Base-by-base conservation (phyloP, 2,113 vertebrate genomes). In the Rhinichthys klamathensis region DNA sequence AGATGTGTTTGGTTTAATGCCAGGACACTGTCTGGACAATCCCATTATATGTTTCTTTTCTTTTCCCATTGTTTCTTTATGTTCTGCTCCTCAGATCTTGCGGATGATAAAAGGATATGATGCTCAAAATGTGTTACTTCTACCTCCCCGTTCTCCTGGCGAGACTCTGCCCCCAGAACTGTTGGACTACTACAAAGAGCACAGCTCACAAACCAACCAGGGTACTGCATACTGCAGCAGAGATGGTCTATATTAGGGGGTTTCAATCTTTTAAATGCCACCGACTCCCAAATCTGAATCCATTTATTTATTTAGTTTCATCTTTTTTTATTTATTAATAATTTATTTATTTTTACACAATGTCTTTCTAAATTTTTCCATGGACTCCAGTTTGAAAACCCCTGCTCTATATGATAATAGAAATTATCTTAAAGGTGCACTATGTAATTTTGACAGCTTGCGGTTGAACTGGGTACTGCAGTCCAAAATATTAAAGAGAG, bases 101-200 rank as follows among this genome's bases (percentile, higher is more conserved):
- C 90, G 89, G 3, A 78, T 77, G 74, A 83, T 96, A 85, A 94
- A 94, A 80, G 95, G 93, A 32, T 97, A 96, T 0, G 90, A 96
- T 69, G 84, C 91, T 49, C 92, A 90, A 44, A 94, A 95, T 32
- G 89, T 86, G 1, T 87, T 98, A 60, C 84, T 97, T 84, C 91
- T 99, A 80, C 97, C 98, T 1, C 95, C 94, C 0, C 95, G 96
- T 0, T n/a, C 63, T 0, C 91, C 96, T 0, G 97, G 97, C 3
- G 95, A 96, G 83, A 92, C 90, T 58, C 94, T 99, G 54, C 96
- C 97, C 2, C 58, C 79, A 0, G 97, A 99, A 86, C 60, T 98
- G 30, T 89, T 96, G 0, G 95, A 97, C 1, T 93, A 93, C 88
- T 96, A 91, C 80, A 91, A 94, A 78, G 93, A 96, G 16, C 58